A percentile compares a stretch with the other conserved stretches of the same genome.
phyloP scores from a whole-genome alignment of 2,797 vertebrate species.

The Somateria mollissima region DNA sequence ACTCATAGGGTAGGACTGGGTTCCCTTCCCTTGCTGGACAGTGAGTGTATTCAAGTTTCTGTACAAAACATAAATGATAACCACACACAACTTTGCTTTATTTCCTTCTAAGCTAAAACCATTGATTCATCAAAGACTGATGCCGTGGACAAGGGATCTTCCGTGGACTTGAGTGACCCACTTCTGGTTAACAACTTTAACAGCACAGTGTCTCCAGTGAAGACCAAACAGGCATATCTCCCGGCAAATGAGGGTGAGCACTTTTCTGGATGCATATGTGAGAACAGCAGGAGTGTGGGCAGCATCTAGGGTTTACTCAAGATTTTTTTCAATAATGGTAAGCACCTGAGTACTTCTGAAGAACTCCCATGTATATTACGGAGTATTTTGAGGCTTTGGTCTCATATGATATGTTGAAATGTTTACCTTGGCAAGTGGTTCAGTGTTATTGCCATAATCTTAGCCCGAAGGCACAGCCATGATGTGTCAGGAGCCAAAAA shows the following conservation, averaged over 20 bases:
- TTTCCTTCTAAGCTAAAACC: constrained; percentile 56
- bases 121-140: neutral
- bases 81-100: neutral
- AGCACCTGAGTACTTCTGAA: too few relatives aligned
- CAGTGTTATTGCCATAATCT: neutral
- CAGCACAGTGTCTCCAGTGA: neutral
- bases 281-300: neutral
- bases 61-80: neutral
- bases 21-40: neutral
- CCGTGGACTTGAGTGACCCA: neutral
- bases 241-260: constrained; percentile 39
- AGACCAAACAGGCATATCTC: neutral
- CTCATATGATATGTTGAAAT: neutral
- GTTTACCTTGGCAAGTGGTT: neutral
- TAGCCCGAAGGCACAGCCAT: neutral
- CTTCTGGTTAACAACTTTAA: neutral
- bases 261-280: neutral
- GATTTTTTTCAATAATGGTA: too few relatives aligned
- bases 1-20: neutral
- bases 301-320: neutral
- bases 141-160: neutral
- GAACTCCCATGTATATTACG: neutral
- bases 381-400: neutral
- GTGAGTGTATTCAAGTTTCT: neutral
- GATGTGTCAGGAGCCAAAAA: neutral